Conservation (phyloP, 2,113 vertebrate species). For the Hymenochirus boettgeri region DNA sequence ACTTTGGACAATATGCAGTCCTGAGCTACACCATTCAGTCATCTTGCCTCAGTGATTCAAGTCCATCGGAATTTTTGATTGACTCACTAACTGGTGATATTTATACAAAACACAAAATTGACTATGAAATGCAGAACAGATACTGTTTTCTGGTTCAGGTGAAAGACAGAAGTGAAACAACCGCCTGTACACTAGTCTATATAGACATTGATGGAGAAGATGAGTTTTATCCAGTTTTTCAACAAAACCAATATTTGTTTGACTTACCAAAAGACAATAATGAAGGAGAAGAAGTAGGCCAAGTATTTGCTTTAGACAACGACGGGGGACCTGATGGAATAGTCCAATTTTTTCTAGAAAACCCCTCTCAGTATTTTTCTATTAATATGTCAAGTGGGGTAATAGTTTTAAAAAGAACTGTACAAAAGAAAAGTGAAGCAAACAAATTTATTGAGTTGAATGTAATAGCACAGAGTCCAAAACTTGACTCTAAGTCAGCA, state of each 20-base stretch:
- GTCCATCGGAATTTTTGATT: conserved; percentile 75
- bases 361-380: conserved; percentile 70
- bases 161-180: conserved; percentile 74
- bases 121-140: conserved; percentile 74
- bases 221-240: conserved; percentile 87
- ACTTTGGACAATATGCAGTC: conserved; percentile 76
- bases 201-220: conserved; percentile 77
- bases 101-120: conserved; percentile 72
- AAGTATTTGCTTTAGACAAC: conserved; percentile 77
- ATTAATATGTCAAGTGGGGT: conserved; percentile 76
- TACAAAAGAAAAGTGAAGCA: conserved; percentile 55
- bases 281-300: conserved; percentile 68
- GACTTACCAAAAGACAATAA: conserved; percentile 62
- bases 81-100: conserved; percentile 81
- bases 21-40: conserved; percentile 81
- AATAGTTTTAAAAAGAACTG: conserved; percentile 66
- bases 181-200: conserved; percentile 70
- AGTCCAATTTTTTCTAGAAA: conserved; percentile 75
- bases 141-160: conserved; percentile 82
- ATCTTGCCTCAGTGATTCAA: conserved; percentile 60
- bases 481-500: conserved; percentile 68
- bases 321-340: conserved; percentile 81
- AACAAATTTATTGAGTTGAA: conserved; percentile 63
- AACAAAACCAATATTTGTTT: conserved; percentile 78
- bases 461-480: conserved; percentile 77